phyloP scores from a whole-genome alignment of 2,797 vertebrate genomes.

The Mergus octosetaceus region DNA sequence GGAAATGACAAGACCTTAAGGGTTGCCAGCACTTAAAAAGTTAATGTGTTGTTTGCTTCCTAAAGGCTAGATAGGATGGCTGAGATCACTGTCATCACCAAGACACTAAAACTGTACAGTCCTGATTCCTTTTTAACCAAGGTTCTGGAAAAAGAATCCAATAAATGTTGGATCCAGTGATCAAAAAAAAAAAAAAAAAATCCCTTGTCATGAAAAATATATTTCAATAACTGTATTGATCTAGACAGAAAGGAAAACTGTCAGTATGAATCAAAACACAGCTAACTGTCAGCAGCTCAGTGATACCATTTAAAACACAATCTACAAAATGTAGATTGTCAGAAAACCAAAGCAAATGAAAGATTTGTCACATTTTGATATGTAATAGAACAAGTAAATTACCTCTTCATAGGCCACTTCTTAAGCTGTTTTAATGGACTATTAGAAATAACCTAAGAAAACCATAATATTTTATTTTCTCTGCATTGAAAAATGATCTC shows the following conservation, averaged over 20 bases:
- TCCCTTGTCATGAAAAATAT: not conserved
- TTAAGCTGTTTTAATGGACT: not conserved
- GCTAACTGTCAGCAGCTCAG: not conserved
- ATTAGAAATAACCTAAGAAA: not conserved
- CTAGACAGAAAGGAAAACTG: not conserved
- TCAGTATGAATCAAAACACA: not conserved
- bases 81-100: not conserved
- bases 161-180: not conserved
- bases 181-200: not conserved
- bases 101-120: not conserved
- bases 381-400: not conserved
- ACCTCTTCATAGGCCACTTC: not conserved
- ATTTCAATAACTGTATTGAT: not conserved
- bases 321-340: not conserved
- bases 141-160: not conserved
- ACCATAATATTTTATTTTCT: not conserved
- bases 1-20: conserved; percentile 38
- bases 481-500: not conserved
- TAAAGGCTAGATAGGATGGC: not conserved
- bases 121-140: not conserved
- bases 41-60: conserved; percentile 52
- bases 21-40: conserved; percentile 58
- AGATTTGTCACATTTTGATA: not conserved
- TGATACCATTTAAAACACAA: not conserved
- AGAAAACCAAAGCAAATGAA: not conserved